A percentile compares a stretch with the other conserved stretches of the same genome.
These are phyloP conservation scores for Phodopus roborovskii DNA, from an alignment of 2,113 vertebrate species.

Conservation along the genomic window DNA sequence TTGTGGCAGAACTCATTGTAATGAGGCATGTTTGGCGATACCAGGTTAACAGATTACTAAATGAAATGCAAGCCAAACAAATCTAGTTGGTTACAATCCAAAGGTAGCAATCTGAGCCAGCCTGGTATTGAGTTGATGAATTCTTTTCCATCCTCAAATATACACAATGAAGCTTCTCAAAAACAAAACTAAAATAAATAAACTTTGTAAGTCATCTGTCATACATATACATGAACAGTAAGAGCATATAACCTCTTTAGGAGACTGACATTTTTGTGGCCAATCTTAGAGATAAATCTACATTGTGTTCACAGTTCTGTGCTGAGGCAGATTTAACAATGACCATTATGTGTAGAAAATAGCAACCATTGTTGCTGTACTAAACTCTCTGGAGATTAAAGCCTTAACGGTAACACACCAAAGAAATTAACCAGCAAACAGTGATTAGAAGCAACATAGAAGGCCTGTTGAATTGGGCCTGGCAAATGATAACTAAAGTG, in stretches of 20 bases:
- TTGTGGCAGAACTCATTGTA: constrained; percentile 35
- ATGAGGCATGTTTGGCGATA: constrained; percentile 37
- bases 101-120: constrained; percentile 22
- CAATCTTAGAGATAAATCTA: constrained; percentile 69
- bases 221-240: constrained; percentile 18
- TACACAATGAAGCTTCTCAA: background rate
- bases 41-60: constrained; percentile 42
- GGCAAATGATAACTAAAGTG: constrained; percentile 33
- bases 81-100: constrained; percentile 21
- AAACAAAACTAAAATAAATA: constrained; percentile 41
- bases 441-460: constrained; percentile 9
- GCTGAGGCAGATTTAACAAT: constrained; percentile 73
- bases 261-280: constrained; percentile 52
- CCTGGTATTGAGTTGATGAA: background rate
- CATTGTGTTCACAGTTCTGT: constrained; percentile 72
- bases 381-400: constrained; percentile 69
- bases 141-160: constrained; percentile 1
- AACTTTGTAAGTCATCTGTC: background rate
- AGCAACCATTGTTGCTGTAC: constrained; percentile 72
- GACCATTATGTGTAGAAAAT: constrained; percentile 80
- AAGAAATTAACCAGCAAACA: constrained; percentile 55
- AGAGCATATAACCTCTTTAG: constrained; percentile 7
- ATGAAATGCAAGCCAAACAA: constrained; percentile 53
- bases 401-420: constrained; percentile 46
- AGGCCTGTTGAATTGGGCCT: constrained; percentile 3